Evolutionary conservation across 1,140 invertebrate genomes (phyloP).

Genomic region (Zaprionus vittiger): DNA sequence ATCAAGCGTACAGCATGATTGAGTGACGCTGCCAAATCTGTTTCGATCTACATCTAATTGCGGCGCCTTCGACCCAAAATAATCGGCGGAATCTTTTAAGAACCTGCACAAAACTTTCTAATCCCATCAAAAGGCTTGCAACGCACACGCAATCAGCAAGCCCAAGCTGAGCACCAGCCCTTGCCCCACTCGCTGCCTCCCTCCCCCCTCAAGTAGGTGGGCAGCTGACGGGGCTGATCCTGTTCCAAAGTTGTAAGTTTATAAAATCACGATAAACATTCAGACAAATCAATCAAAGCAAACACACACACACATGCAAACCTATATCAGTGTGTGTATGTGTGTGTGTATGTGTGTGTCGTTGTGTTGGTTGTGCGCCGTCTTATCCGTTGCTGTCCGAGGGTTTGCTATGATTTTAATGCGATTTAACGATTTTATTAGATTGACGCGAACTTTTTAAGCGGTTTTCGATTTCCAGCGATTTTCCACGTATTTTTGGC

Average conservation of each 20-base stretch:
- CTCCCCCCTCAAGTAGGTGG: neutral
- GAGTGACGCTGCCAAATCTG: neutral
- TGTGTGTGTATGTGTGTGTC: constrained; percentile 1
- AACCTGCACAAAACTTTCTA: neutral
- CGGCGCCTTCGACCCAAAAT: neutral
- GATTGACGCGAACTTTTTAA: constrained; percentile 49
- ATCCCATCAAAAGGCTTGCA: constrained; percentile 1
- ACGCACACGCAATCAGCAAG: neutral
- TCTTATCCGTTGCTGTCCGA: constrained; percentile 21
- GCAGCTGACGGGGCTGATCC: neutral
- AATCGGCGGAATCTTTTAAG: constrained; percentile 1
- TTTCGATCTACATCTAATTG: neutral
- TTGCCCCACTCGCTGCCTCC: neutral
- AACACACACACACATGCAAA: neutral
- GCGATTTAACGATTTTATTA: constrained; percentile 47
- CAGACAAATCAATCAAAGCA: constrained; percentile 33
- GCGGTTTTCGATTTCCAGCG: constrained; percentile 51
- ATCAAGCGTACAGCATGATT: constrained; percentile 2
- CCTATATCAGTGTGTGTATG: neutral
- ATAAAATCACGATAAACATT: constrained; percentile 30
- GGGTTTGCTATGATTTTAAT: constrained; percentile 44
- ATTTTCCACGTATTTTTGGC: constrained; percentile 36
- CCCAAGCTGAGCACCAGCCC: too few relatives aligned
- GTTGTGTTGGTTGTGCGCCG: neutral
- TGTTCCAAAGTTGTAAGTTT: neutral